These are phyloP conservation scores for Neopipo cinnamomea DNA, from an alignment of 2,113 vertebrate genomes.

Conservation along the genomic window DNA sequence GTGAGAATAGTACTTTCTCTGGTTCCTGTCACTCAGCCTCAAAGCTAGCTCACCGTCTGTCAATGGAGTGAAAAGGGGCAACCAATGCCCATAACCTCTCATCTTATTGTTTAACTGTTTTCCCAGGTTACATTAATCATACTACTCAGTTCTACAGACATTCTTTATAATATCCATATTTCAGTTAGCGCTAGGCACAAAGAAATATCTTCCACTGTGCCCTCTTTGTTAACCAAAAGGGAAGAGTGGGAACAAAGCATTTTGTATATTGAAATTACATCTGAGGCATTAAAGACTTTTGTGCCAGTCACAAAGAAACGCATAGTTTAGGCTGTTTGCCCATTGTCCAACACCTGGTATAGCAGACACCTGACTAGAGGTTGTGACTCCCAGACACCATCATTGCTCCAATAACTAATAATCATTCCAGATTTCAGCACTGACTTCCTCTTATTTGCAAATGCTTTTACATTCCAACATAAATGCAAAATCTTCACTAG, in stretches of 20 bases:
- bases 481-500: not conserved
- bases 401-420: not conserved
- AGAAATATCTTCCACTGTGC: not conserved
- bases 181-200: not conserved
- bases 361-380: not conserved
- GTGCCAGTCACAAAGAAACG: not conserved
- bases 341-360: not conserved
- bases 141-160: not conserved
- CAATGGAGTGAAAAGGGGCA: not conserved
- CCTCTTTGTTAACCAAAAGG: not conserved
- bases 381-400: not conserved
- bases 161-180: not conserved
- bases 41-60: not conserved
- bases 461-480: not conserved
- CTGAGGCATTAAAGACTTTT: not conserved
- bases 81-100: fast-evolving
- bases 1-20: not conserved
- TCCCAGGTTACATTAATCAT: not conserved
- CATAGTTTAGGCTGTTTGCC: not conserved
- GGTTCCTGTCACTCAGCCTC: not conserved
- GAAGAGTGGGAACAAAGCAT: not conserved
- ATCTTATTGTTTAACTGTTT: not conserved
- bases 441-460: not conserved
- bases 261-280: not conserved
- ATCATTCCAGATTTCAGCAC: not conserved